Evolutionary conservation across 2,113 vertebrate genomes (phyloP).

Genomic region (Sylvia atricapilla): DNA sequence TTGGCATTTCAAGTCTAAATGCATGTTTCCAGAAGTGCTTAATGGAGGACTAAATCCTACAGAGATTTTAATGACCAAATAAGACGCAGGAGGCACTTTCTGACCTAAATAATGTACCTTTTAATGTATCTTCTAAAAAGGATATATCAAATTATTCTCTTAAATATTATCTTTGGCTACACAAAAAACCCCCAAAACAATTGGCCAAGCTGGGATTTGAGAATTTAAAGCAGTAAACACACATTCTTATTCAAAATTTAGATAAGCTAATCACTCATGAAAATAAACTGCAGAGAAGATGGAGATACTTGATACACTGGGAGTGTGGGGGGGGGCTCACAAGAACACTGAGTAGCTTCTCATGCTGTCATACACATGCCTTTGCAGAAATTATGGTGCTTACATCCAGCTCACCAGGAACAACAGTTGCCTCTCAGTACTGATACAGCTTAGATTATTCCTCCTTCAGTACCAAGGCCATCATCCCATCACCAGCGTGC

Average conservation of each 20-base stretch:
- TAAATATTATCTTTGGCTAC: not conserved
- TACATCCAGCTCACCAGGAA: not conserved
- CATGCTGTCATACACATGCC: not conserved
- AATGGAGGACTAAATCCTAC: not conserved
- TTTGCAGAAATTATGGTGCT: not conserved
- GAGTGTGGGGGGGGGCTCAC: not conserved
- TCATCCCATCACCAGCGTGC: fast-evolving
- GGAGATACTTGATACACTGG: not conserved
- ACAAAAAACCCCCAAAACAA: not conserved
- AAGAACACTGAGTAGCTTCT: not conserved
- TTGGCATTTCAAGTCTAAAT: not conserved
- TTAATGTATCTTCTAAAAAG: not conserved
- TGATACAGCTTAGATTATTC: not conserved
- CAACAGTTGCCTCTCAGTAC: not conserved
- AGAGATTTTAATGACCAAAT: not conserved
- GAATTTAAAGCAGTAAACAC: not conserved
- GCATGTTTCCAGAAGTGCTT: not conserved
- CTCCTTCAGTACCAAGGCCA: not conserved
- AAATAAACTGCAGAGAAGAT: not conserved
- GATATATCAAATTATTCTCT: not conserved
- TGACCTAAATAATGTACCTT: not conserved
- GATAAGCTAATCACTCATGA: not conserved
- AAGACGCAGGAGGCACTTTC: not conserved
- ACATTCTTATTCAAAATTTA: not conserved
- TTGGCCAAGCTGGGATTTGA: not conserved